Conservation (phyloP, 1,140 invertebrate species). For the Doryteuthis pealeii region DNA sequence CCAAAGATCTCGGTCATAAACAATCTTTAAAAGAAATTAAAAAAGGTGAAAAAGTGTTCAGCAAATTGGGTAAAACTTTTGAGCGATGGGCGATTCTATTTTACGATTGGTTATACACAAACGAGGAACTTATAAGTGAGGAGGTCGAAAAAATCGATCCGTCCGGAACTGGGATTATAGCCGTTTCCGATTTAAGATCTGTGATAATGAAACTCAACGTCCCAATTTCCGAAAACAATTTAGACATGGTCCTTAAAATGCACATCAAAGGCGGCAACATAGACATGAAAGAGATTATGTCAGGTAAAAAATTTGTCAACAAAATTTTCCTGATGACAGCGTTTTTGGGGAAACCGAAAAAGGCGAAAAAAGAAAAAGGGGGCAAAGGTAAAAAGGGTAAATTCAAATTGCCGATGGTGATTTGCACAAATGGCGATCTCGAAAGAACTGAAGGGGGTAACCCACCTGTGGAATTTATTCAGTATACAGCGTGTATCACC, state of each 20-base stretch:
- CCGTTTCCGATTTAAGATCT: slow-evolving; percentile 50
- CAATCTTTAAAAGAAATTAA: slow-evolving; percentile 56
- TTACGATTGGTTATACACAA: slow-evolving; percentile 57
- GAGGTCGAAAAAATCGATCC: slow-evolving; percentile 51
- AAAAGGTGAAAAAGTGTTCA: slow-evolving; percentile 59
- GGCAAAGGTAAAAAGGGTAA: slow-evolving; percentile 41
- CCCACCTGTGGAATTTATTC: slow-evolving; percentile 55
- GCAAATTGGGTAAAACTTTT: slow-evolving; percentile 56
- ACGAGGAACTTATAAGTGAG: slow-evolving; percentile 45
- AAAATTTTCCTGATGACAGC: slow-evolving; percentile 54
- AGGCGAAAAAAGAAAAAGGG: slow-evolving; percentile 50
- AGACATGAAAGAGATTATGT: slow-evolving; percentile 57
- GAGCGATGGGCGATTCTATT: slow-evolving; percentile 57
- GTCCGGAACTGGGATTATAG: slow-evolving; percentile 47
- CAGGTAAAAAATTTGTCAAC: slow-evolving; percentile 60
- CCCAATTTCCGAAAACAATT: slow-evolving; percentile 51
- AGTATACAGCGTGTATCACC: slow-evolving; percentile 54
- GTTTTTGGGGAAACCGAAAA: not conserved
- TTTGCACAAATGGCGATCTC: slow-evolving; percentile 54
- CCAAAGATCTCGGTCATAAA: slow-evolving; percentile 59
- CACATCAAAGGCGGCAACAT: slow-evolving; percentile 55
- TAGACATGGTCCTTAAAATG: slow-evolving; percentile 42
- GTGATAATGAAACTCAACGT: slow-evolving; percentile 41
- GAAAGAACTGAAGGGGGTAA: slow-evolving; percentile 50
- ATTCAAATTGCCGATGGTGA: slow-evolving; percentile 48